Evolutionary conservation across 2,797 vertebrate genomes (phyloP).

Genomic region (Alosa sapidissima): DNA sequence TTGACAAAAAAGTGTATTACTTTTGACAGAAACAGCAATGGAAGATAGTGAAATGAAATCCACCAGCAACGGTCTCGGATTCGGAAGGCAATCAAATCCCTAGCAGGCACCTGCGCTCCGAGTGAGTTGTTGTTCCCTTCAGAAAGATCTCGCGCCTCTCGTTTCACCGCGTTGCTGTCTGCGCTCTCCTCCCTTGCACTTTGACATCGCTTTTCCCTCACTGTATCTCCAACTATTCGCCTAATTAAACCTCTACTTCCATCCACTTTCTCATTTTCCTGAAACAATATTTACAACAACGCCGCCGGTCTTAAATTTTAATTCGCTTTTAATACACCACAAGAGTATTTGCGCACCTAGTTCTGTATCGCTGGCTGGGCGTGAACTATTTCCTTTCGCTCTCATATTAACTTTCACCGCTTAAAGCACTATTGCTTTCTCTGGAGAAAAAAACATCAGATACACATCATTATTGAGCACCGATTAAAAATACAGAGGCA

Average conservation of each 20-base stretch:
- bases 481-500: conserved; percentile 46
- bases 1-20: background rate
- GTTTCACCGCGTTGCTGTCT: conserved; percentile 18
- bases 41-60: conserved; percentile 30
- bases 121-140: conserved; percentile 1
- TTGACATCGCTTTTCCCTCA: background rate
- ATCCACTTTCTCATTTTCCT: background rate
- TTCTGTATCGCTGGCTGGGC: conserved; percentile 50
- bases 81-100: conserved; percentile 39
- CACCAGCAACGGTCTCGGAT: conserved; percentile 9
- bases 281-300: conserved; percentile 4
- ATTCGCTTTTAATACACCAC: conserved; percentile 51
- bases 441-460: conserved; percentile 38
- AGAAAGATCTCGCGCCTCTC: background rate
- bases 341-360: conserved; percentile 41
- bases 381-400: conserved; percentile 56
- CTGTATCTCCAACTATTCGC: conserved; percentile 7
- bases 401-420: conserved; percentile 33
- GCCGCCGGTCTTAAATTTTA: conserved; percentile 50
- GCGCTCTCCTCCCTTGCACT: background rate
- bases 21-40: background rate
- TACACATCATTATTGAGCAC: conserved; percentile 41
- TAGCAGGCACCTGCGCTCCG: conserved; percentile 37
- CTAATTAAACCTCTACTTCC: conserved; percentile 13
- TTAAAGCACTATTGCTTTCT: conserved; percentile 44